Base-by-base conservation (phyloP, 2,888 invertebrate genomes). In the Acholoe squamosa region DNA sequence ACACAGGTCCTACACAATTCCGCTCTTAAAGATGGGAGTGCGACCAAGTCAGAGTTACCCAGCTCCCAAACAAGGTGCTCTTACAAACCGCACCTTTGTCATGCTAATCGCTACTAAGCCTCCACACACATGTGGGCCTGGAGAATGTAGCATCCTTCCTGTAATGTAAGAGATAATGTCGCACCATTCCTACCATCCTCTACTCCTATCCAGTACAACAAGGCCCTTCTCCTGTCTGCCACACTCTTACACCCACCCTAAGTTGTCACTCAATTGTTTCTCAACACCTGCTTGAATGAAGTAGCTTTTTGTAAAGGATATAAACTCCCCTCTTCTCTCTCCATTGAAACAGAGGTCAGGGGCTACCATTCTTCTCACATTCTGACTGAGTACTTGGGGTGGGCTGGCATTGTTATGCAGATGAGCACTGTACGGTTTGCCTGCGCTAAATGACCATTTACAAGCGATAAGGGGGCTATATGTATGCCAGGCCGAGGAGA, bases 401-500 rank as follows among this genome's bases (percentile, higher is more conserved):
- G 31, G n/a, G 76, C 28, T 1, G 5, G 80, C 43, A 80, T 80
- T 80, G 80, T 80, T 80, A 80, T 80, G 80, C 80, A 80, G 80
- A 80, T 80, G 71, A 28, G 28, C n/a, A 43, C 80, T 14, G 80
- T 34, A 80, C 28, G 52, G 86, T 52, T 52, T 54, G 54, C 28
- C 56, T 19, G 52, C 56, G 31, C 56, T 86, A 86, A 86, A 86
- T 54, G 28, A 86, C 54, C 86, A 54, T 52, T 86, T 56, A 86
- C 86, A 25, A 54, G 28, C 86, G 56, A 52, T 86, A 54, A 86
- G 56, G 86, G 28, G 86, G 86, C 86, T 86, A 86, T 86, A 86
- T 22, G 86, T 86, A 86, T 86, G 52, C 86, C 86, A 12, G 28
- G 3, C 86, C 86, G 52, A 16, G 54, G 31, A 51, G 51, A 51